phyloP scores from a whole-genome alignment of 2,113 vertebrate genomes.

The Antidorcas marsupialis region DNA sequence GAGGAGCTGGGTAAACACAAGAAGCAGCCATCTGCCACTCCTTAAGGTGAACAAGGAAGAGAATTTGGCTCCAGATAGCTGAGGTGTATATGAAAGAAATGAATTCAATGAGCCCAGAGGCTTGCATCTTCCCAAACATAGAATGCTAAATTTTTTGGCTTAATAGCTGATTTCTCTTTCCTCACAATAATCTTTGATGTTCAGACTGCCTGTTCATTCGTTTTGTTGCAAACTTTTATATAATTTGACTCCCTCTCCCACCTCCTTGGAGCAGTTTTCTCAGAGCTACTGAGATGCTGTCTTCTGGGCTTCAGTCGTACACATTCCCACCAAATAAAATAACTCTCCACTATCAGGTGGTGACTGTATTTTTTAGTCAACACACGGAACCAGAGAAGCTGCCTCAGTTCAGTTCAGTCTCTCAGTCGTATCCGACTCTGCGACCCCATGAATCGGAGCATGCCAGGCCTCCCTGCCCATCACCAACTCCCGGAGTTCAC shows the following conservation, averaged over 20 bases:
- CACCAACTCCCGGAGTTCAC: accelerated
- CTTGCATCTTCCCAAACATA: not conserved
- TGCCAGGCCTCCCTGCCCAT: no score
- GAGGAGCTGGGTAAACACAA: not conserved
- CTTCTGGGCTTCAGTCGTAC: not conserved
- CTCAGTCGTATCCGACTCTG: no score
- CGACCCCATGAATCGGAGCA: no score
- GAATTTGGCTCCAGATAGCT: not conserved
- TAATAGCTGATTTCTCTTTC: not conserved
- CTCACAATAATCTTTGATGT: not conserved
- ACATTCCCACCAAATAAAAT: not conserved
- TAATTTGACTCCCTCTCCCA: not conserved
- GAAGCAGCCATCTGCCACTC: not conserved
- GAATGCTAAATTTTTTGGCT: not conserved
- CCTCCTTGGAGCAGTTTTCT: not conserved
- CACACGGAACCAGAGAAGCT: not conserved
- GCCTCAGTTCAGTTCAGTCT: no score
- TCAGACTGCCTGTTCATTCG: not conserved
- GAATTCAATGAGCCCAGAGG: not conserved
- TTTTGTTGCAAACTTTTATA: not conserved
- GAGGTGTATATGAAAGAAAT: not conserved
- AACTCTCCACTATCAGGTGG: not conserved
- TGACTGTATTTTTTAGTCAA: not conserved
- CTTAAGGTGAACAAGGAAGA: not conserved
- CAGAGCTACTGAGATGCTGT: not conserved